Evolutionary conservation across 2,888 invertebrate species (phyloP), one percentile per base, ranked within the genome.

Genomic region (Drosophila prolongata): DNA sequence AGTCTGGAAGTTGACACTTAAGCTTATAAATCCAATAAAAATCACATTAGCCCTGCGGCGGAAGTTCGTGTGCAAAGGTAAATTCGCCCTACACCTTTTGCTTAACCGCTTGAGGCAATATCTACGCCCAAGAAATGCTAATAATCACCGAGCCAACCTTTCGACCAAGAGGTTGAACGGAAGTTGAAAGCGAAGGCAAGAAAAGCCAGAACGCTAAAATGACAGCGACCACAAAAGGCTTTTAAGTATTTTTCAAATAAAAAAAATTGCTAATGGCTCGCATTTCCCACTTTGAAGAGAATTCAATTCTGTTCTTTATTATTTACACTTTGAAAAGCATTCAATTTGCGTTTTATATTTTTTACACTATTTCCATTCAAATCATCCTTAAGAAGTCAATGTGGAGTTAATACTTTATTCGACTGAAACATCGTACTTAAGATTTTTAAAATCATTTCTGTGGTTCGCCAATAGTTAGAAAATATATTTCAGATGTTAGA

Each of bases 1-100:
- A 49, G 71, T 75, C 62, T 80, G 87, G 75, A 84, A 87, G 82
- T 85, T 87, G 76, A 73, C 79, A 76, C 86, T 83, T 73, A 79
- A 87, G 86, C 81, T 81, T 87, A 75, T 77, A 87, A 87, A 87
- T 87, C 83, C 87, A 89, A 88, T 89, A 89, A 89, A 89, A 85
- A 86, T 76, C 88, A 76, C 83, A 88, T 88, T 89, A 89, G 79
- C 72, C 78, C 64, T 57, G 77, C 85, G 78, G 79, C 77, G 77
- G 78, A 85, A 79, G 74, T 64, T 78, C 61, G 79, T 75, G 73
- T 66, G 68, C 78, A 78, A 80, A 78, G 75, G 73, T 78, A 57
- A 43, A 78, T 76, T 75, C 72, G 52, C 52, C 58, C 72, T 68
- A 78, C 83, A 82, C 80, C 77, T 78, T 83, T 83, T 68, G 74